A percentile compares a stretch with the other conserved stretches of the same genome.
Conservation (phyloP, 92 coral and sea anemone genomes). For the Umimayanthus chanpuru region DNA sequence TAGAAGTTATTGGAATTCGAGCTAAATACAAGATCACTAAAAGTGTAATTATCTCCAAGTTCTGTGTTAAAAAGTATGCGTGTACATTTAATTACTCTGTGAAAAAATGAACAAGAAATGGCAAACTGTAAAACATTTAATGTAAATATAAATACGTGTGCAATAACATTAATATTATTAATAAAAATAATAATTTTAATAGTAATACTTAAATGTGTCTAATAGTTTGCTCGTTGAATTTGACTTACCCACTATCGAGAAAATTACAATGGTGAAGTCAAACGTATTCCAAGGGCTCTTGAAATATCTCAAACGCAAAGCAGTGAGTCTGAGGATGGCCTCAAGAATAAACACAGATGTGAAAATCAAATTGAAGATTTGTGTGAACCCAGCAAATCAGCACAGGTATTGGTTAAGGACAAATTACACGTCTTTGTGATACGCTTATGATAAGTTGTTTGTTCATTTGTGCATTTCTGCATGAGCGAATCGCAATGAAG, state of each 20-base stretch:
- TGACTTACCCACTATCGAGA: conserved; percentile 83
- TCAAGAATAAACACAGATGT: conserved; percentile 85
- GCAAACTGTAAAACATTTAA: no score
- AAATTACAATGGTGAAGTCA: conserved; percentile 83
- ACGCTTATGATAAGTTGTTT: background rate
- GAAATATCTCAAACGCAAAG: conserved; percentile 81
- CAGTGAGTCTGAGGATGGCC: conserved; percentile 84
- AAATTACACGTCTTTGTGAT: conserved; percentile 21
- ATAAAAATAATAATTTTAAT: no score
- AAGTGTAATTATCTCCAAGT: no score
- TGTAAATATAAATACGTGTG: no score
- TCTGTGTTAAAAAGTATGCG: no score
- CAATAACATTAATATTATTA: background rate
- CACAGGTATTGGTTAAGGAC: conserved; percentile 74
- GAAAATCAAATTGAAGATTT: conserved; percentile 74
- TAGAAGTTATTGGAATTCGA: no score
- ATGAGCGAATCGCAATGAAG: no score
- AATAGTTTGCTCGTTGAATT: background rate
- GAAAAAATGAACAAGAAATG: no score
- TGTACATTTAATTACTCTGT: no score
- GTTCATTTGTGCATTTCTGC: background rate
- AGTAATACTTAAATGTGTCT: background rate
- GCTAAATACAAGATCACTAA: no score
- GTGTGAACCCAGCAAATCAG: conserved; percentile 67
- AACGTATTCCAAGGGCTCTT: conserved; percentile 85